Evolutionary conservation across 1,140 invertebrate species (phyloP).

Genomic region (Apis cerana): DNA sequence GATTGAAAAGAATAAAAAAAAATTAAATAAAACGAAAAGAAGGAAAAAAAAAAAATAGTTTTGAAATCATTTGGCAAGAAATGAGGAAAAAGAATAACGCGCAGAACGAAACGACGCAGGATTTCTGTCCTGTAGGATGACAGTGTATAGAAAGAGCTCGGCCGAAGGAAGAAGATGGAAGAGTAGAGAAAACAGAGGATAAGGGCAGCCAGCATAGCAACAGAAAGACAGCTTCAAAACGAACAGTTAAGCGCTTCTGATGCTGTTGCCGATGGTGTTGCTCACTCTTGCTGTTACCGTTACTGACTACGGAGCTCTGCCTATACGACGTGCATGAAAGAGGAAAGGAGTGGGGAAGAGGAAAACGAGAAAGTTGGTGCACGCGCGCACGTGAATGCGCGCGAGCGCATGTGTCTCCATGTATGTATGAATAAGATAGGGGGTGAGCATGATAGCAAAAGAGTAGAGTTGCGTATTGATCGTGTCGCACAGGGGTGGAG

Average conservation of each 20-base stretch:
- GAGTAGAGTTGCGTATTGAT: conserved; percentile 76
- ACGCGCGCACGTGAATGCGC: conserved; percentile 24
- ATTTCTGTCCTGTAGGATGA: conserved; percentile 71
- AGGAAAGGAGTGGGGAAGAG: conserved; percentile 36
- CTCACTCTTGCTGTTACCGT: conserved; percentile 54
- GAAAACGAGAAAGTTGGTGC: conserved; percentile 48
- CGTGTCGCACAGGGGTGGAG: conserved; percentile 79
- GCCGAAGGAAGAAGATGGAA: conserved; percentile 49
- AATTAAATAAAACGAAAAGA: too few species aligned
- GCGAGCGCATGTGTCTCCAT: not conserved
- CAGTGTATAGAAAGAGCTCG: conserved; percentile 47
- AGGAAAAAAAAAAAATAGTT: not conserved
- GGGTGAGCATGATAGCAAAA: conserved; percentile 53
- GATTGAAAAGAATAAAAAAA: not conserved
- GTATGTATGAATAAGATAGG: conserved; percentile 40
- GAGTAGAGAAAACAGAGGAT: conserved; percentile 52
- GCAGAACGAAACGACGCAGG: conserved; percentile 46
- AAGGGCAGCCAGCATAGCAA: conserved; percentile 78
- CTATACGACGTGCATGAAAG: conserved; percentile 41
- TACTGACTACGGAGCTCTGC: conserved; percentile 63
- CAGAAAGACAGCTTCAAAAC: conserved; percentile 78
- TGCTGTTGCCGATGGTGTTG: conserved; percentile 60
- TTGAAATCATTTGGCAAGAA: conserved; percentile 13
- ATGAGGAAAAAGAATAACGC: conserved; percentile 3
- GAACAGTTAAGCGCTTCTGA: conserved; percentile 69